Conservation (phyloP, 2,797 vertebrate species). For the Acanthopagrus latus region DNA sequence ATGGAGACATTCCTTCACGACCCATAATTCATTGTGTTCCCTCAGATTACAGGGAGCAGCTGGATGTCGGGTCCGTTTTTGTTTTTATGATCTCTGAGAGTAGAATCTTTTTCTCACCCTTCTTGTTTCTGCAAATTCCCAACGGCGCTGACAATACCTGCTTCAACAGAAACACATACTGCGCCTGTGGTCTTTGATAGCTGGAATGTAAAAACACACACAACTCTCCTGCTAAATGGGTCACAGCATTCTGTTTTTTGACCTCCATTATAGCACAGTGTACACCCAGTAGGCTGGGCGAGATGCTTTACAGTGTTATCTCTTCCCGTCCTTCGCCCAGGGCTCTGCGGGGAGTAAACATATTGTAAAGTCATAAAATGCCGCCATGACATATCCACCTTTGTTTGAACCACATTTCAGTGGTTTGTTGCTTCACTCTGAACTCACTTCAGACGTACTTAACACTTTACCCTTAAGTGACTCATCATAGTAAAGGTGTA, state of each 20-base stretch:
- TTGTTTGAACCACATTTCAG: conserved; percentile 41
- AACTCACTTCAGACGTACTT: no score
- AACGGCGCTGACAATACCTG: conserved; percentile 19
- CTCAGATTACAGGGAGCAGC: conserved; percentile 14
- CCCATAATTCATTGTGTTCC: conserved; percentile 2
- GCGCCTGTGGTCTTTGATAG: neutral
- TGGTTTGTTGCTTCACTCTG: conserved; percentile 39
- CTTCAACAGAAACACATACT: conserved; percentile 17
- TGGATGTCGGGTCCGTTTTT: neutral
- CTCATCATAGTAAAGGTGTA: no score
- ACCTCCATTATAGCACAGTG: neutral
- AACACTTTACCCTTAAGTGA: no score
- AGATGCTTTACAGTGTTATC: conserved; percentile 6
- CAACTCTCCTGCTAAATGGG: neutral
- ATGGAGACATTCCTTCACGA: conserved; percentile 23
- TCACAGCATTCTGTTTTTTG: conserved; percentile 13
- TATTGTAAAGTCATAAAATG: conserved; percentile 12
- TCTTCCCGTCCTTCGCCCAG: conserved; percentile 16
- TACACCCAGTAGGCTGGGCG: neutral
- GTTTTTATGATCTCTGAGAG: neutral
- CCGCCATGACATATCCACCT: neutral
- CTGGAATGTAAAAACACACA: conserved; percentile 1
- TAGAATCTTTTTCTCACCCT: conserved; percentile 29
- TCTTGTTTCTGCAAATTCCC: conserved; percentile 29
- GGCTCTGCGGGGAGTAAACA: conserved; percentile 24